phyloP scores from a whole-genome alignment of 2,888 invertebrate species.

The Tachystola acroxantha region DNA sequence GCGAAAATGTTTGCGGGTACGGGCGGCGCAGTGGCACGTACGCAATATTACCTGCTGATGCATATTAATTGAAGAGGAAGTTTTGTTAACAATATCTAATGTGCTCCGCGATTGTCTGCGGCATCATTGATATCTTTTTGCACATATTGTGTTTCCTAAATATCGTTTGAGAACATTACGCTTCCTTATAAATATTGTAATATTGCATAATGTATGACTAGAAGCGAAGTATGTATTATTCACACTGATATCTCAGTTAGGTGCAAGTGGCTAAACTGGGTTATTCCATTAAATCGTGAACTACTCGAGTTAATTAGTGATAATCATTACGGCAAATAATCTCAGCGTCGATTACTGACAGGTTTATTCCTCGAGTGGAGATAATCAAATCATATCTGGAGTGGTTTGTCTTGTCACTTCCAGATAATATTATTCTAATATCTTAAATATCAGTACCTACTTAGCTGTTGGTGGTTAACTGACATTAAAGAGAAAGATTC shows the following conservation, averaged over 20 bases:
- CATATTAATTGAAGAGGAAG: conserved; percentile 75
- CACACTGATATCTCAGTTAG: conserved; percentile 43
- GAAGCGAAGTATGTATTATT: conserved; percentile 24
- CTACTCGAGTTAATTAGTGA: conserved; percentile 66
- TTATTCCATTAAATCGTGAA: conserved; percentile 61
- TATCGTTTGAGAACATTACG: conserved; percentile 48
- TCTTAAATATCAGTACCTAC: conserved; percentile 6
- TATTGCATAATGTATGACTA: conserved; percentile 60
- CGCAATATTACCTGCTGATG: conserved; percentile 70
- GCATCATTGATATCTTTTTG: conserved; percentile 68
- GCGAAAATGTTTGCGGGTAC: conserved; percentile 45
- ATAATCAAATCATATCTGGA: conserved; percentile 31
- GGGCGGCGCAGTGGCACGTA: conserved; percentile 50
- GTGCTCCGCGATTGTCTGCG: conserved; percentile 61
- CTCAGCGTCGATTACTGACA: conserved; percentile 51
- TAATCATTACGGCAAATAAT: conserved; percentile 62
- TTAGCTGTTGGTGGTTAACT: too few relatives aligned
- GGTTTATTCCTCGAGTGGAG: conserved; percentile 49
- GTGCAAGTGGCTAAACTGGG: conserved; percentile 60
- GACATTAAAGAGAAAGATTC: too few relatives aligned
- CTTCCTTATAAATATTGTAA: conserved; percentile 59
- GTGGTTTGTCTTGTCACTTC: conserved; percentile 39
- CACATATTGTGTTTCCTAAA: conserved; percentile 42
- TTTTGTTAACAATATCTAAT: conserved; percentile 78
- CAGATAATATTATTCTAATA: conserved; percentile 33